These are phyloP conservation scores for Pseudolaguvia tuberculata DNA, from an alignment of 2,113 vertebrate species.

Conservation along the genomic window DNA sequence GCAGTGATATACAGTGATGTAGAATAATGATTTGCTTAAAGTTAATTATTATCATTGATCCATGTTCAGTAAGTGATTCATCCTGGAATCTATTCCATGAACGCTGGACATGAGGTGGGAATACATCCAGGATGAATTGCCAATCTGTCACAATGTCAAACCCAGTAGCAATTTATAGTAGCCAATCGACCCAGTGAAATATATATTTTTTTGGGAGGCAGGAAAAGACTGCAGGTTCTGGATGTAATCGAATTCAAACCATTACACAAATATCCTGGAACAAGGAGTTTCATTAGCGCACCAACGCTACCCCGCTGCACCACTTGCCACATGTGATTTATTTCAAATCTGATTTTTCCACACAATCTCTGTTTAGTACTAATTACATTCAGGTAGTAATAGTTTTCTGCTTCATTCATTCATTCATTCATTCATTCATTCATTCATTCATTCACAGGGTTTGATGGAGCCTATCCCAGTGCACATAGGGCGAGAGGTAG, in stretches of 20 bases:
- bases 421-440: no score
- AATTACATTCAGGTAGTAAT: constrained; percentile 4
- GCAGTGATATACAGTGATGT: background rate
- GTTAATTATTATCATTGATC: background rate
- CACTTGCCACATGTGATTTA: background rate
- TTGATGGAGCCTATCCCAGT: no score
- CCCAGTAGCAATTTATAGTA: background rate
- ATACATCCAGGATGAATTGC: background rate
- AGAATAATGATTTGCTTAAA: background rate
- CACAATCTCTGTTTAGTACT: constrained; percentile 19
- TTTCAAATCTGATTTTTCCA: constrained; percentile 12
- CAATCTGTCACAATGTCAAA: background rate
- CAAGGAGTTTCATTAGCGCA: background rate
- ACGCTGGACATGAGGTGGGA: background rate
- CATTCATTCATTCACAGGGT: no score
- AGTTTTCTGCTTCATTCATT: background rate
- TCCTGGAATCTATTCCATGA: background rate
- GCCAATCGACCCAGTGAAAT: background rate
- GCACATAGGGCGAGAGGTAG: no score
- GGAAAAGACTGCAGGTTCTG: background rate
- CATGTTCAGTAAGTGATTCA: background rate
- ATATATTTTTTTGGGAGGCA: background rate
- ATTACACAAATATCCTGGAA: background rate
- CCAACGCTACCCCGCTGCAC: background rate
- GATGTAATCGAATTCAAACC: background rate